Conservation (phyloP, 1,140 invertebrate genomes). For the Monomorium pharaonis region DNA sequence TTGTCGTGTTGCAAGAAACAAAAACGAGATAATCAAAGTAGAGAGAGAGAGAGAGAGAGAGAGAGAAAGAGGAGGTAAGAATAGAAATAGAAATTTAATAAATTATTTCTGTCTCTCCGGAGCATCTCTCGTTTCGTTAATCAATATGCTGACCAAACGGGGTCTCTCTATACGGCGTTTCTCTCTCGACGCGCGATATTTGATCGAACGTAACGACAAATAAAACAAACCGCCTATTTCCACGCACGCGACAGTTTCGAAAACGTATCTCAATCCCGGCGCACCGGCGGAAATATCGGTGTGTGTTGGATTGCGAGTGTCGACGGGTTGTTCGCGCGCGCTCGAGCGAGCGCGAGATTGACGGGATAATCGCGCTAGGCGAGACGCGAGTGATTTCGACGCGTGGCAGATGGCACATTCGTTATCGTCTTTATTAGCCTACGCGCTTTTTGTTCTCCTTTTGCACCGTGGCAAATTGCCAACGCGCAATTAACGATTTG, state of each 20-base stretch:
- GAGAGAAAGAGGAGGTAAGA: neutral
- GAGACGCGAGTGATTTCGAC: constrained; percentile 56
- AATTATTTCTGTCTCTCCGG: neutral
- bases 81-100: neutral
- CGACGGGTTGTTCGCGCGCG: constrained; percentile 27
- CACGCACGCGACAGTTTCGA: neutral
- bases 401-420: constrained; percentile 46
- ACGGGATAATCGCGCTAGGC: constrained; percentile 54
- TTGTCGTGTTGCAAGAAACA: neutral
- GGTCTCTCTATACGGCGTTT: neutral
- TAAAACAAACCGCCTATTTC: constrained; percentile 5
- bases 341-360: constrained; percentile 40
- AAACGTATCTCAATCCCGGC: neutral
- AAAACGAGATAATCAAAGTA: neutral
- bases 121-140: neutral
- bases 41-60: too few species aligned
- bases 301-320: constrained; percentile 23
- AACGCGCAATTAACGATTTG: constrained; percentile 27
- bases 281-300: neutral
- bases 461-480: neutral
- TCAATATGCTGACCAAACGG: neutral
- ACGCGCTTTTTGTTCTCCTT: constrained; percentile 17
- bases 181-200: neutral
- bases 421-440: constrained; percentile 45
- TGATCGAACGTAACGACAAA: neutral